Conservation (phyloP, 2,888 invertebrate genomes). For the Andrena trimmerana region DNA sequence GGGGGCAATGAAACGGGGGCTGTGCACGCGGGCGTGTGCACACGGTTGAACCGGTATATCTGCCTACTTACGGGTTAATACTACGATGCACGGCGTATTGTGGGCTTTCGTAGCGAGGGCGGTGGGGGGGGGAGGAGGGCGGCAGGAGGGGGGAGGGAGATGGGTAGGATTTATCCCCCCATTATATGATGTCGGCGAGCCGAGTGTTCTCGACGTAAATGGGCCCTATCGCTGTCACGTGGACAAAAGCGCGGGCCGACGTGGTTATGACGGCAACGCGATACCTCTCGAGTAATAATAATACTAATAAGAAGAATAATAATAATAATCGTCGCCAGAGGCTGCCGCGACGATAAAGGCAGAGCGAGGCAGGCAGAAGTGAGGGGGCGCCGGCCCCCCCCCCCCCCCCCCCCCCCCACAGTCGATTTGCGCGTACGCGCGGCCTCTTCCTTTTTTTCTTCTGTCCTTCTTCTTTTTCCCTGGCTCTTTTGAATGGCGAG, state of each 20-base stretch:
- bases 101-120: constrained; percentile 63
- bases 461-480: constrained; percentile 1
- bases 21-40: constrained; percentile 18
- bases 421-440: constrained; percentile 38
- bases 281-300: constrained; percentile 76
- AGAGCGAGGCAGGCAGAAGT: constrained; percentile 39
- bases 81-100: constrained; percentile 68
- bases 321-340: constrained; percentile 55
- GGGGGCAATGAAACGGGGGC: neutral
- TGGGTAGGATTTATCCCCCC: constrained; percentile 73
- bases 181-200: constrained; percentile 74
- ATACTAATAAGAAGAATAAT: constrained; percentile 71
- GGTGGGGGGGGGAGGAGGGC: too few relatives aligned
- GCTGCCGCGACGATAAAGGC: constrained; percentile 76
- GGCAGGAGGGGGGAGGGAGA: too few relatives aligned
- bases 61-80: constrained; percentile 63
- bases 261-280: constrained; percentile 84
- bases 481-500: constrained; percentile 9
- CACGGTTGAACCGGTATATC: constrained; percentile 52
- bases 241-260: constrained; percentile 81
- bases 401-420: neutral
- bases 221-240: constrained; percentile 82
- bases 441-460: constrained; percentile 39
- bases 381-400: too few relatives aligned
- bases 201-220: constrained; percentile 78